Base-by-base conservation (phyloP, 1,140 invertebrate species). In the Heliconius himera region DNA sequence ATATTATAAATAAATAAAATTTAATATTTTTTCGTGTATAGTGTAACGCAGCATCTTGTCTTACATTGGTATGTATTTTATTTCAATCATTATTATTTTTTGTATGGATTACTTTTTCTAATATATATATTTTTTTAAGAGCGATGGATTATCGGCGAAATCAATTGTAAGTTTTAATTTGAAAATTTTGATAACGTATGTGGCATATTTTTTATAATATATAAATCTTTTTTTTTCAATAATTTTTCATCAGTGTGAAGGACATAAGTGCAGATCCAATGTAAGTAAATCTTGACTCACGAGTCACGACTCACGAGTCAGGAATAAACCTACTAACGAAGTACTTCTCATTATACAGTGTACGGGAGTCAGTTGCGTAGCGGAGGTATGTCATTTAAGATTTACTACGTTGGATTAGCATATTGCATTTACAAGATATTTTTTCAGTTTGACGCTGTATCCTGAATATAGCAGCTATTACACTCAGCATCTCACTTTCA, bases 211-310 rank as follows among this genome's bases (percentile, higher is more conserved):
- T 46, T 3, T 46, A 46, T 41, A 41, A 41, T 46, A 46, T 36
- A 36, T 36, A 36, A 36, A 36, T 36, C 73, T 51, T 6, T 6
- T 36, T 36, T 8, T 36, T 36, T 36, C 6, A 36, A 36, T 36
- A 36, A 6, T 36, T 36, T 70, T 73, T 49, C 8, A 70, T 79
- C 70, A 83, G 82, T 83, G 82, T 49, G 29, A 76, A 36, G 82
- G 82, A 36, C 79, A 81, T 41, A 81, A 81, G 73, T 83, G 82
- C 29, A 60, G 79, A 54, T 76, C 82, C 5, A 83, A 83, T 79
- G 82, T 83, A 77, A 83, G 82, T 83, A 51, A 51, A 51, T 51
- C 5, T 51, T 51, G 49, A 20, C 49, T 51, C 16, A 51, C 8
- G 49, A 51, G 5, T 51, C 49, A 51, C 5, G 49, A 51, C 49